Base-by-base conservation (phyloP, 2,888 invertebrate genomes). In the Apodemia duryi region DNA sequence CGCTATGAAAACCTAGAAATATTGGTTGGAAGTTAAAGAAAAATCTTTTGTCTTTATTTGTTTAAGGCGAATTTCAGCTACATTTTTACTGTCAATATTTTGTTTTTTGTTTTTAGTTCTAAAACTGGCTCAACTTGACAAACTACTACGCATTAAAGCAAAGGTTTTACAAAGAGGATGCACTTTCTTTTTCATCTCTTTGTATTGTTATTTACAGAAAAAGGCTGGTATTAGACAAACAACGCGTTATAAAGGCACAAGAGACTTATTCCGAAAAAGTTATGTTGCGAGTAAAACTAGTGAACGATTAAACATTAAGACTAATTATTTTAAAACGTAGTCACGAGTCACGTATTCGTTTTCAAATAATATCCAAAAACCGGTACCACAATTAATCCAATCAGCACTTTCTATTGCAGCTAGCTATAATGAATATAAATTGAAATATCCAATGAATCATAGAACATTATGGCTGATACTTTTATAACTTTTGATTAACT, bases 181-280 rank as follows among this genome's bases (percentile, higher is more conserved):
- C 35, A 35, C 5, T 35, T 35, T 35, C 1, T 35, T 35, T 3
- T 35, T 35, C 35, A 1, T 35, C 2, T 35, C 2, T 5, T 35
- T 35, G 35, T 35, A 35, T 35, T 5, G 1, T 35, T 35, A 35
- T 35, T 35, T 1, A 43, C 43, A 43, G 11, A 43, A 6, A 3
- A 43, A 11, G 43, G 43, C 43, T 43, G 11, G 7, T 43, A 11
- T 3, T 43, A 43, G 11, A 11, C 11, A 4, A 52, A 52, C 4
- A 32, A 52, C 21, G n/a, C 51, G 21, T 51, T 21, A 28, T 9
- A 52, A 52, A 52, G 71, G 72, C 71, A 74, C 71, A 71, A 80
- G 78, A 83, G 78, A 84, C 88, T 88, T 91, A 90, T 90, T 85
- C 80, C 80, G 81, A 83, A 84, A 84, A 84, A 84, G 83, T 85